Conservation (phyloP, 2,888 invertebrate species). For the Tetragnatha montana region DNA sequence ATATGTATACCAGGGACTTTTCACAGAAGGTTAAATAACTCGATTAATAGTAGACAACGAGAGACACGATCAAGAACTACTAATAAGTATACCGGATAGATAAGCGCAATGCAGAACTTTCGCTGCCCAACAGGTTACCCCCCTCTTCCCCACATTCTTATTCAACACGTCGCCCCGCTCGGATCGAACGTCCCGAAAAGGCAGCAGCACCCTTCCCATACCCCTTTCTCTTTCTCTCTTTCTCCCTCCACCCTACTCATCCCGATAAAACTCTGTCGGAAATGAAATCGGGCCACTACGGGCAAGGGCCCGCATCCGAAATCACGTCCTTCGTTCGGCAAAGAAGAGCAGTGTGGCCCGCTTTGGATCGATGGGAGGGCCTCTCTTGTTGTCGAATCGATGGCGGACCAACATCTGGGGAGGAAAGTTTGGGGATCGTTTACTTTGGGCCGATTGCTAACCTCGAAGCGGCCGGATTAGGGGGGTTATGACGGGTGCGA, state of each 20-base stretch:
- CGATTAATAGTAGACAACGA: too few relatives aligned
- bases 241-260: not conserved
- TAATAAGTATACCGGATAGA: too few relatives aligned
- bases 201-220: not conserved
- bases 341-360: conserved; percentile 6
- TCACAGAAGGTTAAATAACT: too few relatives aligned
- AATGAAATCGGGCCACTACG: not conserved
- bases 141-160: not conserved
- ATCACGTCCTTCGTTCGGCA: conserved; percentile 19
- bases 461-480: too few relatives aligned
- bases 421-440: not conserved
- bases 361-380: conserved; percentile 25
- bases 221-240: not conserved
- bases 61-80: too few relatives aligned
- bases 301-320: not conserved
- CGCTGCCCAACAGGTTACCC: not conserved
- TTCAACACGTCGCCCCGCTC: not conserved
- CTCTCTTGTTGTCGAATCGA: conserved; percentile 27
- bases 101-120: too few relatives aligned
- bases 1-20: too few relatives aligned
- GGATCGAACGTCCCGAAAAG: not conserved
- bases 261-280: conserved; percentile 10
- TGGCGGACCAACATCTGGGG: conserved; percentile 32
- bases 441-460: too few relatives aligned
- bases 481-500: too few relatives aligned